Evolutionary conservation across 2,113 vertebrate genomes (phyloP).

Genomic region (Tachuris rubrigastra): DNA sequence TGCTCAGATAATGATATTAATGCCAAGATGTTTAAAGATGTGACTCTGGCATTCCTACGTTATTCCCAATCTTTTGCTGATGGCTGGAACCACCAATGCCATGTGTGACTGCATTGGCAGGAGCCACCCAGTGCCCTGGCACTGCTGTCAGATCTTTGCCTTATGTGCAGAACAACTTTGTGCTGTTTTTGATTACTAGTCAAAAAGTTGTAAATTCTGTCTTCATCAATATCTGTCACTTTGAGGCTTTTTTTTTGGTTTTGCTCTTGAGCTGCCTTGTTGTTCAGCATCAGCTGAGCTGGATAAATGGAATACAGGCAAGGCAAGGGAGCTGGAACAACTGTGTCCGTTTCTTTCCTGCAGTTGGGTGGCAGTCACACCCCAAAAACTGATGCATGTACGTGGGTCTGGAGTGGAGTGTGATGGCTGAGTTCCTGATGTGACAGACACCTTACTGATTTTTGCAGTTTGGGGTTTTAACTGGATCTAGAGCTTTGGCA

Average conservation of each 20-base stretch:
- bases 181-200: neutral
- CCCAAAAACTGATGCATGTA: neutral
- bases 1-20: neutral
- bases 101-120: neutral
- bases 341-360: neutral
- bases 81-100: neutral
- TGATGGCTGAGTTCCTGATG: neutral
- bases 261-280: slow-evolving; percentile 17
- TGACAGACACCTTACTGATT: neutral
- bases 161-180: neutral
- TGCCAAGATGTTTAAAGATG: neutral
- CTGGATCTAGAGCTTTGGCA: neutral
- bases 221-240: neutral
- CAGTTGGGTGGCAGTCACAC: slow-evolving; percentile 36
- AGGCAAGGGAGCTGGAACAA: neutral
- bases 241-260: neutral
- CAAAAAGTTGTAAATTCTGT: neutral
- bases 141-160: neutral
- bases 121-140: neutral
- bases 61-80: neutral
- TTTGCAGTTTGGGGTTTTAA: neutral
- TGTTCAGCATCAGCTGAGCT: neutral
- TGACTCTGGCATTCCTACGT: neutral
- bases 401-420: neutral
- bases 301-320: neutral